Base-by-base conservation (phyloP, 2,888 invertebrate species). In the Muschampia plurimacula region DNA sequence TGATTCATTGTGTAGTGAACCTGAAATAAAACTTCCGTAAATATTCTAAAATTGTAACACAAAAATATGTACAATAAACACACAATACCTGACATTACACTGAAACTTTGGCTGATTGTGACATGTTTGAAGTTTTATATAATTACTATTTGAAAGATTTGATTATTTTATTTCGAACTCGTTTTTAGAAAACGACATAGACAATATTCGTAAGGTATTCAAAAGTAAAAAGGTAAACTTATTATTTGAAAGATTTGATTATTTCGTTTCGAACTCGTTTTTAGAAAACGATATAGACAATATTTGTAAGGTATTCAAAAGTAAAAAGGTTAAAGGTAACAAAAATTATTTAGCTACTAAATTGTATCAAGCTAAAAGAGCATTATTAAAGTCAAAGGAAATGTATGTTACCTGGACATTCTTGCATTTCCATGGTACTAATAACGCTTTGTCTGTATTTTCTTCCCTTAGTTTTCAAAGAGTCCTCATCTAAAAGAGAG, bases 371-470 rank as follows among this genome's bases (percentile, higher is more conserved):
- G 6, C 4, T 0, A 36, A 4, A 36, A 36, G 36, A 0, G 36
- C 36, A 36, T 4, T 3, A 36, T 36, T 36, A 79, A 80, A 80
- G 79, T 81, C 67, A 57, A 28, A 57, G 57, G 12, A 59, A 62
- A 12, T 44, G 36, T 76, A 10, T 46, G 66, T 69, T 77, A 95
- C 94, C 89, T 87, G 82, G 81, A 64, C 77, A 74, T 55, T 89
- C 90, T 83, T 96, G 95, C 90, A 95, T 92, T 81, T 93, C 92
- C 83, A 95, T 89, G 6, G 95, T 89, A 76, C 84, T 86, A 41
- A 92, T 89, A 13, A 95, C 94, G 85, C 95, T 95, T 74, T 95
- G 87, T 39, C 95, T 91, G 83, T 95, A 95, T 75, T 93, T 95
- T 79, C 95, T 89, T 6, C 95, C 95, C 84, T 95, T 93, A 28